Evolutionary conservation across 1,140 invertebrate species (phyloP).

Genomic region (Chironomus striatipennis): DNA sequence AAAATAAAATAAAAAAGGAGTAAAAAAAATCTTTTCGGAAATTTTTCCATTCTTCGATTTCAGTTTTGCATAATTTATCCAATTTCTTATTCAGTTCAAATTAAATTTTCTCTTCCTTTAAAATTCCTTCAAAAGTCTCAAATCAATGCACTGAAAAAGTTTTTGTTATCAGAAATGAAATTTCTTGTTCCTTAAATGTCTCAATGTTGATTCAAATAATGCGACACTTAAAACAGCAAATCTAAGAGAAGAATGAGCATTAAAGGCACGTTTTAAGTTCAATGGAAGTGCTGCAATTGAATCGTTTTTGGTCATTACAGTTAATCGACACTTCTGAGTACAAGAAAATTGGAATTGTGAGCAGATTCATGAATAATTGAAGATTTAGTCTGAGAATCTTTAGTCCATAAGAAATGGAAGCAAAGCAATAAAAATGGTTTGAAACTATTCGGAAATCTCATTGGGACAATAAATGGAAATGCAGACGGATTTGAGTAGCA

Average conservation of each 20-base stretch:
- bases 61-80: slow-evolving; percentile 13
- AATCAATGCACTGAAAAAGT: neutral
- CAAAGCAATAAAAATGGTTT: neutral
- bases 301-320: neutral
- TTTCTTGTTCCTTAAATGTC: neutral
- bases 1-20: no score
- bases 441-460: neutral
- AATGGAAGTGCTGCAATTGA: neutral
- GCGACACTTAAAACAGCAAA: neutral
- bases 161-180: neutral
- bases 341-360: neutral
- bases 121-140: neutral
- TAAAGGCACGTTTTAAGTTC: slow-evolving; percentile 1
- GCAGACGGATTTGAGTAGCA: neutral
- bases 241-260: no score
- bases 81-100: neutral
- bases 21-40: no score
- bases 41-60: neutral
- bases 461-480: neutral
- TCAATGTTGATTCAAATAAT: neutral
- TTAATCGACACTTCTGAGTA: neutral
- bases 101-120: neutral
- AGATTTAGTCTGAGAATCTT: neutral
- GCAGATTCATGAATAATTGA: neutral
- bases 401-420: neutral